phyloP scores from a whole-genome alignment of 1,140 invertebrate genomes.

The Mylabris phalerata region DNA sequence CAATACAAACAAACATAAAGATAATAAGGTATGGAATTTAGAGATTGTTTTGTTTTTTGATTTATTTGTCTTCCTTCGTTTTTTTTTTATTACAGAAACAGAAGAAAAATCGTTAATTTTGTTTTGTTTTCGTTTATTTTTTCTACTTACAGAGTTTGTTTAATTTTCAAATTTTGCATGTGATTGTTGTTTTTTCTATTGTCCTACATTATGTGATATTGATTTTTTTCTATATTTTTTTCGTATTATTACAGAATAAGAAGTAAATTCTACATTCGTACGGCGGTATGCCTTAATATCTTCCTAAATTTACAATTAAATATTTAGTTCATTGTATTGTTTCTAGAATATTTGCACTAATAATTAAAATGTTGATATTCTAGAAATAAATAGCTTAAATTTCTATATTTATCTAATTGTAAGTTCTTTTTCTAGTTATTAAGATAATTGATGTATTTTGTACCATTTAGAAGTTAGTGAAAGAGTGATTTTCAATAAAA shows the following conservation, averaged over 20 bases:
- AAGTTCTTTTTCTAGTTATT: too few relatives aligned
- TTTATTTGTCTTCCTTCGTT: background rate
- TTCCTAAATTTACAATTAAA: too few relatives aligned
- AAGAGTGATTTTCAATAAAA: too few relatives aligned
- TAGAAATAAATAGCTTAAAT: too few relatives aligned
- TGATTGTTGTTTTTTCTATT: background rate
- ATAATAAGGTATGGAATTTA: background rate
- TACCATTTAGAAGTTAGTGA: too few relatives aligned
- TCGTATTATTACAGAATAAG: slow-evolving; percentile 1
- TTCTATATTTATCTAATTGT: too few relatives aligned
- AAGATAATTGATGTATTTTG: too few relatives aligned
- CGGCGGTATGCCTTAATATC: too few relatives aligned
- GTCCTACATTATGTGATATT: background rate
- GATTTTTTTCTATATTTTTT: background rate
- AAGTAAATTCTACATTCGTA: background rate
- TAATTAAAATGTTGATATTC: too few relatives aligned
- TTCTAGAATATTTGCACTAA: too few relatives aligned
- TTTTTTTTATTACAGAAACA: background rate
- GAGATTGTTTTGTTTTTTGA: background rate
- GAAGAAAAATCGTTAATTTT: background rate
- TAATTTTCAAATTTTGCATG: background rate
- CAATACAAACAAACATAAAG: background rate
- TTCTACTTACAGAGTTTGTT: background rate
- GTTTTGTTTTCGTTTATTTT: background rate
- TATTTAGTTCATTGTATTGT: too few relatives aligned